Base-by-base conservation (phyloP, 2,888 invertebrate species). In the Andrena haemorrhoa region DNA sequence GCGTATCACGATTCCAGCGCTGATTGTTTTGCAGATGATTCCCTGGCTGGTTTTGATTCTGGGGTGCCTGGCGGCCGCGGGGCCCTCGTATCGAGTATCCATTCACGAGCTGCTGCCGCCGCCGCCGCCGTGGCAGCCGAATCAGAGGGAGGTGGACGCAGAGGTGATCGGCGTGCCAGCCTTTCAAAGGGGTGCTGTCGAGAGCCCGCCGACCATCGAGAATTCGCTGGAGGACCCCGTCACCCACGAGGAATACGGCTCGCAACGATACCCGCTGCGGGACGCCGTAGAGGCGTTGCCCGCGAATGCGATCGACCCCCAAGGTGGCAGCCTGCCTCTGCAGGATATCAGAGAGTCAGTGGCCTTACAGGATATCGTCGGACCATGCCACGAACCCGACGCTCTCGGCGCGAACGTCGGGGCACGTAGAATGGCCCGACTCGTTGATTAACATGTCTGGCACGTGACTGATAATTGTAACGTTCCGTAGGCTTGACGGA, bases 221-320 rank as follows among this genome's bases (percentile, higher is more conserved):
- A 63, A 53, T 3, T 60, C 64, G 8, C 31, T 60, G 49, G 76
- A 61, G n/a, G 80, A 35, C 26, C 41, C 69, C 0, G 41, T 26
- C 12, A 56, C 65, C 1, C 69, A 82, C 49, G 87, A 92, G 33
- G 92, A 92, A 75, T 94, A 92, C 83, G 95, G 95, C 33, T 93
- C 94, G 20, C 93, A 90, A 74, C 93, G 93, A 79, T 91, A 96
- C 68, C 97, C 97, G 0, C 94, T 97, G 78, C 95, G 98, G 79
- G 95, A 96, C 65, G 97, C 98, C 1, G 97, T 98, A 2, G 97
- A 98, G 94, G 86, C 91, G n/a, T 78, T 90, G 41, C 93, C 94
- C 8, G 47, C 41, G 16, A 77, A 72, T 26, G 49, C 51, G 16
- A 23, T 79, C n/a, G 31, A n/a, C 56, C 10, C 20, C 12, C 71